Conservation (phyloP, 2,888 invertebrate genomes). For the Zaprionus bogoriensis region DNA sequence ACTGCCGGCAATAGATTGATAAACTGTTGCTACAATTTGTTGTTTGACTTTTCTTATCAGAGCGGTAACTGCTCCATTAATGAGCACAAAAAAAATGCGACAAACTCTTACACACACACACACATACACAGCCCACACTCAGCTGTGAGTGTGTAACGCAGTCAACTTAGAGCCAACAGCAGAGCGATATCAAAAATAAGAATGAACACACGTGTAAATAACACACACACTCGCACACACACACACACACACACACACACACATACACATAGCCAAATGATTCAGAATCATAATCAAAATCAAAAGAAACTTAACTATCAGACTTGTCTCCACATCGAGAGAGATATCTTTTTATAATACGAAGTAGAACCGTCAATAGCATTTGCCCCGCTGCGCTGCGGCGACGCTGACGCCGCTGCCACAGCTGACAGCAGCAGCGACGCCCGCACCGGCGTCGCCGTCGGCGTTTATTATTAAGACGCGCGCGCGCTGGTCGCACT, state of each 20-base stretch:
- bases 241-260: background rate
- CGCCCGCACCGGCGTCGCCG: background rate
- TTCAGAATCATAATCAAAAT: slow-evolving; percentile 25
- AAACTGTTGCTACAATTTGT: slow-evolving; percentile 48
- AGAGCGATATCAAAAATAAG: slow-evolving; percentile 1
- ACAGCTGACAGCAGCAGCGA: background rate
- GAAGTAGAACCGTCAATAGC: slow-evolving; percentile 42
- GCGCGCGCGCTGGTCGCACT: slow-evolving; percentile 61
- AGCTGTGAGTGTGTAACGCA: slow-evolving; percentile 1
- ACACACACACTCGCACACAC: background rate
- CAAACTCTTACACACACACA: background rate
- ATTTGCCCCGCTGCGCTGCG: background rate
- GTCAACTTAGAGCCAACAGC: background rate
- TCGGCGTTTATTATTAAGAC: slow-evolving; percentile 75
- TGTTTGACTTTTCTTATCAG: slow-evolving; percentile 56
- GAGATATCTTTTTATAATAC: slow-evolving; percentile 35
- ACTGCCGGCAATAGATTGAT: slow-evolving; percentile 56
- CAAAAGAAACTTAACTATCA: slow-evolving; percentile 14
- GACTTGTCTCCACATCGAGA: slow-evolving; percentile 23
- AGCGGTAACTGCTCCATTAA: slow-evolving; percentile 45
- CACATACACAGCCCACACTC: background rate
- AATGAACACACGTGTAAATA: slow-evolving; percentile 2
- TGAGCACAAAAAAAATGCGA: slow-evolving; percentile 27
- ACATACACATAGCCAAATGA: slow-evolving; percentile 1
- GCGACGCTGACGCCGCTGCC: background rate